A percentile compares a stretch with the other conserved stretches of the same genome.
phyloP scores from a whole-genome alignment of 2,113 vertebrate genomes.

The Furnarius figulus region DNA sequence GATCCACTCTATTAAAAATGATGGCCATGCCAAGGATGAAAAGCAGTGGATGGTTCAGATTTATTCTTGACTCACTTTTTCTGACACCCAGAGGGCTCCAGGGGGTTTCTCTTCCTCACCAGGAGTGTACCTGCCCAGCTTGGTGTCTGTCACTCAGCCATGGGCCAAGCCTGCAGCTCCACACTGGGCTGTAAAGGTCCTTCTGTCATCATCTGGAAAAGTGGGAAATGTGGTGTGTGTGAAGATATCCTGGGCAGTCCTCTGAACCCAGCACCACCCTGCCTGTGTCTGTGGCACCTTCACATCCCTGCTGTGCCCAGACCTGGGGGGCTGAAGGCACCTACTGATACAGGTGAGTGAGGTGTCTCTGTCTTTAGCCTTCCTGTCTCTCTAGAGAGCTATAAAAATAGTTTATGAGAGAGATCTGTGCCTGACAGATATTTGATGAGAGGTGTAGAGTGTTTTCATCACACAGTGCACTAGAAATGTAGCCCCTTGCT shows the following conservation, averaged over 20 bases:
- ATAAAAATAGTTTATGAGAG: background rate
- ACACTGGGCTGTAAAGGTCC: too few species aligned
- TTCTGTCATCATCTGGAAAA: background rate
- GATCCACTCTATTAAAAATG: background rate
- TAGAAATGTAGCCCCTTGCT: background rate
- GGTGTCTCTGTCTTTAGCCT: background rate
- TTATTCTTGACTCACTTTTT: background rate
- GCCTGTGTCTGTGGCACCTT: background rate
- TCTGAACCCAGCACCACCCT: background rate
- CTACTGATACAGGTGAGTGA: rapidly evolving
- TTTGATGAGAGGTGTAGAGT: background rate
- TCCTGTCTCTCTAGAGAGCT: background rate
- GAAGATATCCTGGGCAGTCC: background rate
- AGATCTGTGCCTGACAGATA: background rate
- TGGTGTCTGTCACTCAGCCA: background rate
- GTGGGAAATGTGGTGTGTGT: rapidly evolving
- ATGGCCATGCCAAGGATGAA: background rate
- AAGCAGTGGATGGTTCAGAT: background rate
- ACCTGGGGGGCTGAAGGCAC: background rate
- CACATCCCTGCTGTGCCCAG: rapidly evolving
- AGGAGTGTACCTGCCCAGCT: background rate
- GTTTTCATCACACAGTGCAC: background rate
- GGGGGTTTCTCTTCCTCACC: background rate
- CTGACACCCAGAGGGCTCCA: background rate
- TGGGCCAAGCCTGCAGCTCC: background rate